These are phyloP conservation scores for Smithornis capensis DNA, from an alignment of 2,113 vertebrate species.

Conservation along the genomic window DNA sequence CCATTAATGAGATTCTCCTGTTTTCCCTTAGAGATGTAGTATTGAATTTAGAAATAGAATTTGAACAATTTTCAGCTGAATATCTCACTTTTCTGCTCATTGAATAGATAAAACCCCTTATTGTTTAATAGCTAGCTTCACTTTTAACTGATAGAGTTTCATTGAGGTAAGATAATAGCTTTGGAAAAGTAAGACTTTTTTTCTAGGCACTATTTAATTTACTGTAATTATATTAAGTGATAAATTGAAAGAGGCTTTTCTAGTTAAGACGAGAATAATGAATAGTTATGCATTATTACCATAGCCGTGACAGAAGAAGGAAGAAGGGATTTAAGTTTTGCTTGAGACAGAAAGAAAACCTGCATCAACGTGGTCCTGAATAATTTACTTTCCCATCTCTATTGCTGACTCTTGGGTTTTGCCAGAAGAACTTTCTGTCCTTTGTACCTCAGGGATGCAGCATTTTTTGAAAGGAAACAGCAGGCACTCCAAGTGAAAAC, in stretches of 20 bases:
- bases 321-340: background rate
- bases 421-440: background rate
- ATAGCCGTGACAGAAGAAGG: background rate
- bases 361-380: background rate
- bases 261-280: constrained; percentile 10
- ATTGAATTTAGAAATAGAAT: constrained; percentile 18
- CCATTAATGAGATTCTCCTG: background rate
- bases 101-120: background rate
- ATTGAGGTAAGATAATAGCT: background rate
- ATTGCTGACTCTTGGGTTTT: background rate
- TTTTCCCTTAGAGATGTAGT: background rate
- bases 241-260: constrained; percentile 47
- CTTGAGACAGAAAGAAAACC: background rate
- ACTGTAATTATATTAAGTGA: constrained; percentile 25
- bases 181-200: constrained; percentile 5
- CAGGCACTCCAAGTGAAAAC: background rate
- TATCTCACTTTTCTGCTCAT: background rate
- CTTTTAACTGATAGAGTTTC: constrained; percentile 23
- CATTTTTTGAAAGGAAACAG: background rate
- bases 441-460: background rate
- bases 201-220: constrained; percentile 34
- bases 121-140: constrained; percentile 9
- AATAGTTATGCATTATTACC: background rate
- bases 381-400: background rate
- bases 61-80: constrained; percentile 12